These are phyloP conservation scores for Lophius piscatorius DNA, from an alignment of 2,113 vertebrate species.

Conservation along the genomic window DNA sequence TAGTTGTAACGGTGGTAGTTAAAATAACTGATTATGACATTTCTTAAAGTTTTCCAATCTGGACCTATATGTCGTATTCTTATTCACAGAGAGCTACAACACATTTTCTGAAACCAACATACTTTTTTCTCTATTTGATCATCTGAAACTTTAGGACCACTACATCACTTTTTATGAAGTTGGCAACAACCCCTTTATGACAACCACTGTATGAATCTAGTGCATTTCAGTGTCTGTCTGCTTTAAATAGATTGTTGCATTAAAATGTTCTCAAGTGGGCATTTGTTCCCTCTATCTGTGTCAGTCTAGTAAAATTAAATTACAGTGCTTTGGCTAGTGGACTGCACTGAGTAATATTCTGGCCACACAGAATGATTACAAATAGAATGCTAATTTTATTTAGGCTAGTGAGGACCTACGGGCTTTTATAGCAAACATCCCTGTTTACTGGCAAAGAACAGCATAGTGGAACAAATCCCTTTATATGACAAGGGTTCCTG, in stretches of 20 bases:
- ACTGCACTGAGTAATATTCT: constrained; percentile 68
- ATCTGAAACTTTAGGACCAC: neutral
- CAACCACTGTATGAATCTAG: constrained; percentile 33
- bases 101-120: neutral
- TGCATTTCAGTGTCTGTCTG: constrained; percentile 43
- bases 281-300: constrained; percentile 72
- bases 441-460: constrained; percentile 65
- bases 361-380: constrained; percentile 76
- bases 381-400: constrained; percentile 69
- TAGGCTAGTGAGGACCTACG: constrained; percentile 47
- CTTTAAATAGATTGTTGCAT: constrained; percentile 62
- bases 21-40: too few relatives aligned
- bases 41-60: too few relatives aligned
- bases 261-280: constrained; percentile 67
- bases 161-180: constrained; percentile 21
- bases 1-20: too few relatives aligned
- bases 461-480: constrained; percentile 55
- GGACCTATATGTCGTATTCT: too few relatives aligned
- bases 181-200: constrained; percentile 27
- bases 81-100: neutral
- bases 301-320: constrained; percentile 79
- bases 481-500: constrained; percentile 53
- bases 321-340: constrained; percentile 70
- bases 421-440: constrained; percentile 63
- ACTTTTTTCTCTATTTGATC: neutral